Conservation (phyloP, 2,888 invertebrate genomes). For the Eutolmus rufibarbis region DNA sequence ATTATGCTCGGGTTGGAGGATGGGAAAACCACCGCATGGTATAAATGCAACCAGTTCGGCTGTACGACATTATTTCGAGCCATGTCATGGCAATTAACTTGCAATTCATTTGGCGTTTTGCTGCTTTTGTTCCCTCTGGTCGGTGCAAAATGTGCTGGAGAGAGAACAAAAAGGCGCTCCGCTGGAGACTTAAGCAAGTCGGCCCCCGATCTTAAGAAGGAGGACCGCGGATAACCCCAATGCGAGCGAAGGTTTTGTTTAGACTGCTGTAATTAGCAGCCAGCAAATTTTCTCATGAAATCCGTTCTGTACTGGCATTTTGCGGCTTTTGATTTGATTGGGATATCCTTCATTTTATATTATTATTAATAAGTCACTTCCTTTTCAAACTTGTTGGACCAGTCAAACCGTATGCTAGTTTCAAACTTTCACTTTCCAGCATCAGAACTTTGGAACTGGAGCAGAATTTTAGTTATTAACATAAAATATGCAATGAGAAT, state of each 20-base stretch:
- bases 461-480: too few relatives aligned
- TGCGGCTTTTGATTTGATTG: not conserved
- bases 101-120: not conserved
- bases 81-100: conserved; percentile 17
- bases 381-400: not conserved
- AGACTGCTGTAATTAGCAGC: not conserved
- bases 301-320: not conserved
- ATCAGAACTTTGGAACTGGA: too few relatives aligned
- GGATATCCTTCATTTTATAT: not conserved
- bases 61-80: conserved; percentile 8
- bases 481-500: too few relatives aligned
- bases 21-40: not conserved
- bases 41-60: not conserved
- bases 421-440: too few relatives aligned
- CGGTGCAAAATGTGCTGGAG: not conserved
- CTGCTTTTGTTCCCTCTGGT: not conserved
- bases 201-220: not conserved
- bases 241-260: not conserved
- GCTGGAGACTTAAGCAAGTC: not conserved
- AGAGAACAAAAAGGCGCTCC: not conserved
- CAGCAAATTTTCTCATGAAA: not conserved
- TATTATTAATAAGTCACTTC: not conserved
- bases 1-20: not conserved
- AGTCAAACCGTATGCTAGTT: too few relatives aligned
- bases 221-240: not conserved